Conservation (phyloP, 2,888 invertebrate genomes). For the Homarus gammarus region DNA sequence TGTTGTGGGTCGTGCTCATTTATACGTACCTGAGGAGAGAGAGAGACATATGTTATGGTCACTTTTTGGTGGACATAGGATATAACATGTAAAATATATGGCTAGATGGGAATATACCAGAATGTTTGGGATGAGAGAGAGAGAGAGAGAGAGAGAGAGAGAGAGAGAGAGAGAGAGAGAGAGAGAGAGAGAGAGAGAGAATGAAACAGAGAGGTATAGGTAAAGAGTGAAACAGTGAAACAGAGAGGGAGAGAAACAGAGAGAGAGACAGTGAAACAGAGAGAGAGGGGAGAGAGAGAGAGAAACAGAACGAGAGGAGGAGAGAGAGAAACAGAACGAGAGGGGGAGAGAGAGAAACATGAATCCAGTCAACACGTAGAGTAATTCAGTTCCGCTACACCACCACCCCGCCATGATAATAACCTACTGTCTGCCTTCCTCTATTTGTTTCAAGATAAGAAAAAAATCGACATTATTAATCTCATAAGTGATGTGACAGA, state of each 20-base stretch:
- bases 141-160: slow-evolving; percentile 29
- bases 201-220: not conserved
- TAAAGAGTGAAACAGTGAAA: not conserved
- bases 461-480: not conserved
- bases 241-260: slow-evolving; percentile 12
- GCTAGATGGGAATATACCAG: too few species aligned
- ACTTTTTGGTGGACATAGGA: too few species aligned
- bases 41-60: too few species aligned
- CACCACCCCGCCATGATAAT: not conserved
- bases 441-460: not conserved
- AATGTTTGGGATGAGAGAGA: too few species aligned
- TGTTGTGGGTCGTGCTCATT: not conserved
- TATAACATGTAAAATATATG: too few species aligned
- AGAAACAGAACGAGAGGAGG: not conserved
- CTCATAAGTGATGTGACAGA: not conserved
- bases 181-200: not conserved
- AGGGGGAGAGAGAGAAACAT: not conserved
- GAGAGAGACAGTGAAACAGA: slow-evolving; percentile 10
- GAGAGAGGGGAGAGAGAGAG: slow-evolving; percentile 21
- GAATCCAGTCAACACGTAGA: not conserved
- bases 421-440: not conserved
- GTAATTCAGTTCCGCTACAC: not conserved
- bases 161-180: slow-evolving; percentile 33
- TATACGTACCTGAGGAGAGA: not conserved
- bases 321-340: not conserved